Evolutionary conservation across 2,888 invertebrate species (phyloP).

Genomic region (Rhagonycha fulva): DNA sequence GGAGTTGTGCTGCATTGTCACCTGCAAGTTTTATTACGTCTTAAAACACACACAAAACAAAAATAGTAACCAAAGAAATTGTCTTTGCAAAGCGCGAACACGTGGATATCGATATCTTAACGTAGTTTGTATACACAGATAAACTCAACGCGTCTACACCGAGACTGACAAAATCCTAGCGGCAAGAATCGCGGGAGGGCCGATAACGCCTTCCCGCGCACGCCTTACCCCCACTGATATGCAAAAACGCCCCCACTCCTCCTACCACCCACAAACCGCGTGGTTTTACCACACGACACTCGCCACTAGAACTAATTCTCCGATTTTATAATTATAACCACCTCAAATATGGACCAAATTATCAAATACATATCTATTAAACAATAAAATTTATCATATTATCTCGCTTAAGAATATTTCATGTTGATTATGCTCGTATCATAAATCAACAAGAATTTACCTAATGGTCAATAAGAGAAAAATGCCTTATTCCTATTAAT

Average conservation of each 20-base stretch:
- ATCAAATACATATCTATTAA: neutral
- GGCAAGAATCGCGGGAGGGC: conserved; percentile 47
- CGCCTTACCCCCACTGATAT: conserved; percentile 51
- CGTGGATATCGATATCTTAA: conserved; percentile 40
- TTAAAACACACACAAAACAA: conserved; percentile 44
- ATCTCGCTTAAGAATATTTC: neutral
- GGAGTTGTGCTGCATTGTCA: conserved; percentile 57
- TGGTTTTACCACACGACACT: conserved; percentile 51
- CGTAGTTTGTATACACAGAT: conserved; percentile 28
- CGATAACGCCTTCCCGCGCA: conserved; percentile 53
- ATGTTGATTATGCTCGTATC: neutral
- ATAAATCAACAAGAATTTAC: neutral
- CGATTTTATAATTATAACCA: conserved; percentile 22
- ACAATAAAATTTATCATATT: neutral
- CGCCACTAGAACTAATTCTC: conserved; percentile 52
- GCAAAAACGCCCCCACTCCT: conserved; percentile 52
- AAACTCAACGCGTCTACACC: conserved; percentile 40
- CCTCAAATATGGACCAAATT: neutral
- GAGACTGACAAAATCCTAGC: conserved; percentile 42
- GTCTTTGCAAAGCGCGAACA: conserved; percentile 40
- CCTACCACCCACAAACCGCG: conserved; percentile 53
- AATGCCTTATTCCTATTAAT: too few species aligned
- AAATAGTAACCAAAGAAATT: conserved; percentile 21
- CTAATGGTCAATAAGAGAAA: neutral
- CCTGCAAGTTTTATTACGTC: conserved; percentile 45